Evolutionary conservation across 2,888 invertebrate genomes (phyloP).

Genomic region (Drosophila sordidula): DNA sequence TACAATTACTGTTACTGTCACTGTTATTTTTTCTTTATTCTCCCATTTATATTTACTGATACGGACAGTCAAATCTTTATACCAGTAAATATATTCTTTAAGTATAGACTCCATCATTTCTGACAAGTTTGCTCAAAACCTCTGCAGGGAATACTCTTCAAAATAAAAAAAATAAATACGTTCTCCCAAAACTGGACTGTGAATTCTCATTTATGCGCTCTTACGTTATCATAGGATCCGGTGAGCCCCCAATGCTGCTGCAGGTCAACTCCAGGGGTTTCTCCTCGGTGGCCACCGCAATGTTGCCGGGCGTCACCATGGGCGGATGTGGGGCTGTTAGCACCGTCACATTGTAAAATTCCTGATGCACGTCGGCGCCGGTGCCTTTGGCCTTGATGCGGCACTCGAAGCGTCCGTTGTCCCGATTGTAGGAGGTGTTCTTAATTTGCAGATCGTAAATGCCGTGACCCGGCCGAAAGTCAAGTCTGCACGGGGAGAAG

Average conservation of each 20-base stretch:
- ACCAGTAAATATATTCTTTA: too few relatives aligned
- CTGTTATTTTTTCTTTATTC: too few relatives aligned
- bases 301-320: constrained; percentile 90
- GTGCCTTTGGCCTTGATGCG: constrained; percentile 93
- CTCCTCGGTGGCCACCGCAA: constrained; percentile 93
- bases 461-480: constrained; percentile 92
- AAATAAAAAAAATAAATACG: constrained; percentile 1
- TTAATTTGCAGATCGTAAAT: constrained; percentile 95
- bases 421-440: constrained; percentile 95
- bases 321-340: constrained; percentile 94
- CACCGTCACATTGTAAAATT: constrained; percentile 93
- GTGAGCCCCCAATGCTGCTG: constrained; percentile 94
- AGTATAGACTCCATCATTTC: too few relatives aligned
- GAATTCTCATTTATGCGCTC: constrained; percentile 54
- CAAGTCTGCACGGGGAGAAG: constrained; percentile 87
- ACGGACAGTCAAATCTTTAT: too few relatives aligned
- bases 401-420: constrained; percentile 97
- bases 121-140: too few relatives aligned
- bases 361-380: constrained; percentile 93
- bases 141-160: not conserved
- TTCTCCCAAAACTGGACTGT: constrained; percentile 15
- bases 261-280: constrained; percentile 91
- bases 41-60: too few relatives aligned
- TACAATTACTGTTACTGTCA: not conserved
- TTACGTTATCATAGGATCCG: constrained; percentile 93